These are phyloP conservation scores for Caranx melampygus DNA, from an alignment of 2,113 vertebrate species.

Conservation along the genomic window DNA sequence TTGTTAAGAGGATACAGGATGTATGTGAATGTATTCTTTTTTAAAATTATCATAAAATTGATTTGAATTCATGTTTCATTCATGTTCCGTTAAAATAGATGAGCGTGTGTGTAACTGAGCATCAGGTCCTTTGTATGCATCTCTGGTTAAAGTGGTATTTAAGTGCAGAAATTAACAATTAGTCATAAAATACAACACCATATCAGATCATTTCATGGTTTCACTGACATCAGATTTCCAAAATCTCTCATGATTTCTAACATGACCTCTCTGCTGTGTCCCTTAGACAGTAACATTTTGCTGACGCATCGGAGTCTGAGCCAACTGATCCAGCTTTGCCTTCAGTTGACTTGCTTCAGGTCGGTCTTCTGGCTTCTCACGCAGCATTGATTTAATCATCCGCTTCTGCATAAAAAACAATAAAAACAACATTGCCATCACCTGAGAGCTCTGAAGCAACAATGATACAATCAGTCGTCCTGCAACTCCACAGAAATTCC, in stretches of 20 bases:
- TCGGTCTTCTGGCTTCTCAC: conserved; percentile 57
- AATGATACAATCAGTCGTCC: not conserved
- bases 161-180: not conserved
- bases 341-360: conserved; percentile 57
- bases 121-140: not conserved
- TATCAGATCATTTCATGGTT: not conserved
- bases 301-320: fast-evolving
- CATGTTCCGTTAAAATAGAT: not conserved
- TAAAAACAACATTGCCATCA: not conserved
- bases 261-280: not conserved
- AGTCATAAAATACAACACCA: not conserved
- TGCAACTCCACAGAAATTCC: not conserved
- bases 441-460: not conserved
- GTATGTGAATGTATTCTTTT: not conserved
- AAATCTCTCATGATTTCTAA: not conserved
- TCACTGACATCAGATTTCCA: fast-evolving
- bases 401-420: conserved; percentile 36
- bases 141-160: not conserved
- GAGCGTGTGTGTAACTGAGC: not conserved
- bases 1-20: not conserved
- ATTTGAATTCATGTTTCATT: not conserved
- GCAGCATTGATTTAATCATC: conserved; percentile 72
- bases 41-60: not conserved
- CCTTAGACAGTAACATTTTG: conserved; percentile 49
- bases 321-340: conserved; percentile 13